Conservation (phyloP, 1,140 invertebrate species). For the Bradysia coprophila region DNA sequence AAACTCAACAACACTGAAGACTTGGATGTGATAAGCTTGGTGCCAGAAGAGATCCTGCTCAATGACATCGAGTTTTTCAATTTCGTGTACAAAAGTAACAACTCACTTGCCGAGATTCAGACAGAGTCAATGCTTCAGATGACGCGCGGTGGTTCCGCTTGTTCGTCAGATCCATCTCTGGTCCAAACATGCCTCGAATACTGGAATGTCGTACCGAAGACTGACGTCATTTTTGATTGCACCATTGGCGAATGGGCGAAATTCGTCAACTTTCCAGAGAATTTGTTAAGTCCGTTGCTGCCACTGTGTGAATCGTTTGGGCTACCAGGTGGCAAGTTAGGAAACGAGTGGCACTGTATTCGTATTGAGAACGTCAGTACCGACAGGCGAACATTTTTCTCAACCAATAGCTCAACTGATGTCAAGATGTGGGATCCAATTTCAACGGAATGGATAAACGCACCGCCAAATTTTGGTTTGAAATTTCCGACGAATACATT, state of each 20-base stretch:
- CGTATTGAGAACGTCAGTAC: slow-evolving; percentile 27
- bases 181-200: too few relatives aligned
- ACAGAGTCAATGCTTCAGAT: slow-evolving; percentile 51
- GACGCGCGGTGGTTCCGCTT: slow-evolving; percentile 48
- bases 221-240: too few relatives aligned
- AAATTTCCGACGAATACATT: slow-evolving; percentile 53
- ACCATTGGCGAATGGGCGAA: slow-evolving; percentile 59
- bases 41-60: slow-evolving; percentile 47
- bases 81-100: slow-evolving; percentile 70
- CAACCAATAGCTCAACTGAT: slow-evolving; percentile 34
- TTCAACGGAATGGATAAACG: slow-evolving; percentile 26
- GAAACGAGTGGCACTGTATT: too few relatives aligned
- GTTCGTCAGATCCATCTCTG: too few relatives aligned
- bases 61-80: slow-evolving; percentile 48
- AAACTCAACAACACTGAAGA: slow-evolving; percentile 27
- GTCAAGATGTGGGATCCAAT: slow-evolving; percentile 36
- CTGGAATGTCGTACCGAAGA: too few relatives aligned
- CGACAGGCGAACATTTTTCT: slow-evolving; percentile 27
- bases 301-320: slow-evolving; percentile 51
- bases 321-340: slow-evolving; percentile 41
- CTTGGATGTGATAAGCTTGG: slow-evolving; percentile 40
- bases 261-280: slow-evolving; percentile 21
- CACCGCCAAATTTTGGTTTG: slow-evolving; percentile 27
- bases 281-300: slow-evolving; percentile 20
- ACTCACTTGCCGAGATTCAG: slow-evolving; percentile 54